Evolutionary conservation across 1,140 invertebrate species (phyloP), one percentile per base, ranked within the genome.

Genomic region (Procambarus clarkii): DNA sequence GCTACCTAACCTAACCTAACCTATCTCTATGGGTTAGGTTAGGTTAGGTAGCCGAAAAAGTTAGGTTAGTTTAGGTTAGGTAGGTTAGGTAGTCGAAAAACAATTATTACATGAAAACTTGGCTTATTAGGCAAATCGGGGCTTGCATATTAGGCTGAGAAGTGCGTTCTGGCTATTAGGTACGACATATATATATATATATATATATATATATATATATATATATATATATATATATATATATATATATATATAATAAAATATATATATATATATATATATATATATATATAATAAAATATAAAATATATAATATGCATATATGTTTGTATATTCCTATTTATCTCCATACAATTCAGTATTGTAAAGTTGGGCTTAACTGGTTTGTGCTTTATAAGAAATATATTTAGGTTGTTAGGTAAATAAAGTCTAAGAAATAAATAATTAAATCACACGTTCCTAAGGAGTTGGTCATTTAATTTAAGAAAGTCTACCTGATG

Each of bases 171-270:
- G n/a, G n/a, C n/a, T n/a, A n/a, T n/a, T n/a, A n/a, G n/a, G n/a
- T n/a, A n/a, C n/a, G n/a, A n/a, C n/a, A n/a, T n/a, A n/a, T 54
- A 54, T 54, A 54, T 54, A 54, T 54, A 54, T n/a, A 21, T 74
- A 74, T 74, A 74, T 74, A 74, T 80, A 80, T 80, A 46, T 46
- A 80, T 80, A 46, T 48, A 80, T 80, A 80, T 46, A 48, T 80
- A 48, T 80, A 11, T 8, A 80, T 80, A 80, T 8, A 45, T 80
- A 80, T 80, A 80, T 80, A 80, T 80, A 46, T 80, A 80, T 44
- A 48, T 46, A 80, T 80, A 48, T 80, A 80, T 80, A 46, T 80
- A 80, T 48, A 13, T 80, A 13, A 2, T 34, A 46, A 44, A 13
- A 24, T 80, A 74, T 74, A 74, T 74, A 74, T 74, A 34, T 74